Evolutionary conservation across 2,797 vertebrate genomes (phyloP).

Genomic region (Prionace glauca): DNA sequence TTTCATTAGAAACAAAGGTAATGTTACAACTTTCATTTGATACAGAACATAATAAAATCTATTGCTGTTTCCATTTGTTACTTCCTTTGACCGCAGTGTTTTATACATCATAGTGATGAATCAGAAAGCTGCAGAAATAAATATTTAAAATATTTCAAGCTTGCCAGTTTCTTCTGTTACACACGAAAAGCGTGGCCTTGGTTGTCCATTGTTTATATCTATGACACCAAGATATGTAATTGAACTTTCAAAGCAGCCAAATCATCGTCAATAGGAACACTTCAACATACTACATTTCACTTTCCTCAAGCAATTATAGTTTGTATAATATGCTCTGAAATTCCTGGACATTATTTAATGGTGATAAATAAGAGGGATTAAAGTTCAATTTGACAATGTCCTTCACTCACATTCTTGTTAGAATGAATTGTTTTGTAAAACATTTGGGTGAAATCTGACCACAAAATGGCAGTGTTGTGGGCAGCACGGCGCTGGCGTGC

Average conservation of each 20-base stretch:
- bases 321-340: not conserved
- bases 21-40: not conserved
- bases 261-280: not conserved
- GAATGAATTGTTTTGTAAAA: not conserved
- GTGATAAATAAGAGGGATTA: not conserved
- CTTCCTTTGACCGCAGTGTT: not conserved
- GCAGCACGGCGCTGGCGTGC: too few relatives aligned
- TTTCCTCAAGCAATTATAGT: not conserved
- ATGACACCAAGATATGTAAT: not conserved
- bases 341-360: not conserved
- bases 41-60: not conserved
- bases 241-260: not conserved
- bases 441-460: too few relatives aligned
- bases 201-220: not conserved
- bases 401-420: not conserved
- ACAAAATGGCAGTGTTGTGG: too few relatives aligned
- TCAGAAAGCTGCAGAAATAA: not conserved
- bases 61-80: not conserved
- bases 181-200: not conserved
- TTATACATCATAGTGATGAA: not conserved
- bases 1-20: not conserved
- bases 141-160: conserved; percentile 11
- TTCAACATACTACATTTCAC: not conserved
- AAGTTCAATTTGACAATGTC: not conserved
- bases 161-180: not conserved